Percentiles rank a stretch among this genome's conserved stretches.
phyloP scores from a whole-genome alignment of 2,888 invertebrate species.

The Athripsodes cinereus region DNA sequence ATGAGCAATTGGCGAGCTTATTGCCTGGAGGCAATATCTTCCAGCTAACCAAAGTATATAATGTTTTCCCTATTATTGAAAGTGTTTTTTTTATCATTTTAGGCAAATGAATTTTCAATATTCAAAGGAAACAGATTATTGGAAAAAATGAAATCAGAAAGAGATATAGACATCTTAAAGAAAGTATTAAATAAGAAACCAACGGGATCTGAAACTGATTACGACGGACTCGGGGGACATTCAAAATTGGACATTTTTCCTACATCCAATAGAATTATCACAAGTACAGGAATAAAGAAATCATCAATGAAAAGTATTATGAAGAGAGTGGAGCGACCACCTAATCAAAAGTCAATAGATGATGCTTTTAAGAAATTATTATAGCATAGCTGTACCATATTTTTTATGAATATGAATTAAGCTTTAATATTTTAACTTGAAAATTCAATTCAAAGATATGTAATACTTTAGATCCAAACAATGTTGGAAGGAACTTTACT shows the following conservation, averaged over 20 bases:
- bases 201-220: conserved; percentile 35
- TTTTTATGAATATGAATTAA: no score
- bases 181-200: conserved; percentile 28
- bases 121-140: conserved; percentile 24
- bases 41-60: no score
- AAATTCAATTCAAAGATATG: no score
- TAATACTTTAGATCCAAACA: no score
- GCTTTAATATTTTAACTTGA: no score
- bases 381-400: background rate
- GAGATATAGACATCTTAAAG: conserved; percentile 33
- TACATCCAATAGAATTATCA: background rate
- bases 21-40: no score
- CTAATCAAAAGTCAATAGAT: conserved; percentile 12
- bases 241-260: conserved; percentile 49
- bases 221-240: conserved; percentile 53
- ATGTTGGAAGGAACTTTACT: no score
- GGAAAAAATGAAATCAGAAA: conserved; percentile 35
- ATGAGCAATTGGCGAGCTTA: no score
- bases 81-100: conserved; percentile 18
- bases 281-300: background rate
- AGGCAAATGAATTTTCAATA: conserved; percentile 38
- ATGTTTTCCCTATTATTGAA: no score
- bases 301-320: conserved; percentile 7
- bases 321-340: conserved; percentile 15
- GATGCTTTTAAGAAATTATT: background rate